Base-by-base conservation (phyloP, 2,888 invertebrate genomes). In the Neocrepidodera transversa region DNA sequence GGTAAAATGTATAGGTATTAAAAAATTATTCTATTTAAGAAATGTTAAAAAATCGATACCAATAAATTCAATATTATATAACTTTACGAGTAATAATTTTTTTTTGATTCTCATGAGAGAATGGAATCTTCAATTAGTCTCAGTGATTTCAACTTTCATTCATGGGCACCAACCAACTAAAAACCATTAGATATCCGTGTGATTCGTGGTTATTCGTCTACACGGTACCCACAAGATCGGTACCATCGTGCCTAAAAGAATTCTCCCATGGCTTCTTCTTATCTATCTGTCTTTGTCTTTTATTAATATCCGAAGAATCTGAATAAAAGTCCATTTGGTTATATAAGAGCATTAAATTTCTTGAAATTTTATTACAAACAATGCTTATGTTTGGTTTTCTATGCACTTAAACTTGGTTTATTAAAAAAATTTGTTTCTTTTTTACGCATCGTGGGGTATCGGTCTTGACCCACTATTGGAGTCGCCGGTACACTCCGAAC, bases 381-480 rank as follows among this genome's bases (percentile, higher is more conserved):
- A n/a, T n/a, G n/a, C n/a, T n/a, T n/a, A n/a, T n/a, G n/a, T n/a
- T n/a, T n/a, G n/a, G n/a, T n/a, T n/a, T n/a, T n/a, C n/a, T n/a
- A n/a, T n/a, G n/a, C n/a, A n/a, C n/a, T n/a, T n/a, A n/a, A n/a
- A n/a, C n/a, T n/a, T n/a, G n/a, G n/a, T n/a, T n/a, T n/a, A n/a
- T n/a, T n/a, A n/a, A n/a, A 43, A 23, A 20, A n/a, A n/a, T 45
- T 3, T 30, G 23, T 42, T 52, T 28, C 52, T 13, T 11, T 40
- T 52, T 8, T n/a, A n/a, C n/a, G 4, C 32, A 13, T 36, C 42
- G 42, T 40, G 20, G 58, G 43, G 54, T 59, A 54, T 54, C 49
- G 49, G 49, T 17, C 54, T 53, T 59, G 54, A 59, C 59, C 59
- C 54, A 59, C 51, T 59, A 59, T 59, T 54, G 53, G 36, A 35